Base-by-base conservation (phyloP, 2,113 vertebrate genomes). In the Vireo altiloquus region DNA sequence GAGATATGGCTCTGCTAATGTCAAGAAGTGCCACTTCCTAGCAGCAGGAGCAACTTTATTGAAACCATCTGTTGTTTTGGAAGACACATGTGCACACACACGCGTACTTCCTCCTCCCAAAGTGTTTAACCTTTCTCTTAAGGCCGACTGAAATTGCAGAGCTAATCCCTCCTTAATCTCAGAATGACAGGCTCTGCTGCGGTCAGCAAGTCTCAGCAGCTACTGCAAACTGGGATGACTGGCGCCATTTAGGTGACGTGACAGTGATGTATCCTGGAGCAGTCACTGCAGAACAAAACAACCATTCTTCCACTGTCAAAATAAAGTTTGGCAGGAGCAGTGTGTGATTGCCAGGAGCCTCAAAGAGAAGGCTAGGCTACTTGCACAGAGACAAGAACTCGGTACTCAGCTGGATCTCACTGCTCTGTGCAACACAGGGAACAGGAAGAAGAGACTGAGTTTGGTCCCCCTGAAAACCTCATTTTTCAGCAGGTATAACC, bases 21-120 rank as follows among this genome's bases (percentile, higher is more conserved):
- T 83, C 91, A 95, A 92, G 78, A 93, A 96, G 92, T 83, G 80
- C 90, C 89, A 93, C 80, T 93, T 95, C 76, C 86, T 69, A 94
- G 84, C 93, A 92, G 90, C 90, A 64, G 92, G 92, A 92, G 82
- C 39, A 90, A 94, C 95, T 93, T 97, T 80, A 94, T 92, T 90
- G 83, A 89, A 95, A 86, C 87, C 91, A 89, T 96, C 93, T 96
- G 94, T 95, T 97, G 82, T 97, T 95, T 96, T 90, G 84, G 93
- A 94, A 87, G 77, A 30, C 84, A 77, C 85, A 19, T 85, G 89
- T 91, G 83, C 3, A 0, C 8, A 0, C 61, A 10, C 64, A 17
- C 63, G 18, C 5, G 2, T 23, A n/a, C 25, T 65, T 75, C 77
- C 82, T 89, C 33, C 91, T 71, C 53, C 80, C 60, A 49, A 91